Percentiles rank a stretch among this genome's conserved stretches.
These are phyloP conservation scores for Marisa cornuarietis DNA, from an alignment of 1,140 invertebrate species.

Conservation along the genomic window DNA sequence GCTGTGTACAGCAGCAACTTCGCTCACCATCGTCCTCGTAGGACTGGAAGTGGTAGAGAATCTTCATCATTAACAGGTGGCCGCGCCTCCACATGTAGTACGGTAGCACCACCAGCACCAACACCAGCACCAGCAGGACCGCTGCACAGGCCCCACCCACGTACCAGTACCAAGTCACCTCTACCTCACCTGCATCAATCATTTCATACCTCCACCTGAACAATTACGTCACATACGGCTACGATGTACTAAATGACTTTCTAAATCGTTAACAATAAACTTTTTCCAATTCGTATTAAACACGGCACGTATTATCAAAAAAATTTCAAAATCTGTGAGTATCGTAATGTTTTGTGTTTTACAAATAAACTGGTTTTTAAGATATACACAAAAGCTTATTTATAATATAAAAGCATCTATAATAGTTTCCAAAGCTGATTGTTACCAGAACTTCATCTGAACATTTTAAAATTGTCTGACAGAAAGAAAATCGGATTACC, in stretches of 20 bases:
- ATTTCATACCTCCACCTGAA: neutral
- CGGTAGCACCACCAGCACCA: conserved; percentile 23
- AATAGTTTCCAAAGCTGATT: neutral
- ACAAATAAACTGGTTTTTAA: too few relatives aligned
- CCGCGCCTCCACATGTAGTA: conserved; percentile 26
- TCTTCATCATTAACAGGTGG: conserved; percentile 28
- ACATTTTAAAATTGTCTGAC: neutral
- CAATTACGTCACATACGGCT: neutral
- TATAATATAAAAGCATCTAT: too few relatives aligned
- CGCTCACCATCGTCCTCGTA: conserved; percentile 8
- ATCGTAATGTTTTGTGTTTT: too few relatives aligned
- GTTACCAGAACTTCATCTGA: neutral
- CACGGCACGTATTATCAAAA: too few relatives aligned
- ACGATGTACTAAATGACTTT: too few relatives aligned
- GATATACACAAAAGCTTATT: too few relatives aligned
- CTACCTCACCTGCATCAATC: neutral
- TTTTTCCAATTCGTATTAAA: too few relatives aligned
- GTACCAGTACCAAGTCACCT: conserved; percentile 14
- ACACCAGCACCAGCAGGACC: conserved; percentile 18
- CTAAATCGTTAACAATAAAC: too few relatives aligned
- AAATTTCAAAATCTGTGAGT: too few relatives aligned
- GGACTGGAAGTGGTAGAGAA: conserved; percentile 28
- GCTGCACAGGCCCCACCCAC: conserved; percentile 15
- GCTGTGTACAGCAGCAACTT: too few relatives aligned
- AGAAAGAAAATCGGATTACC: neutral